Evolutionary conservation across 1,140 invertebrate species (phyloP), one percentile per base, ranked within the genome.

Genomic region (Habropoda laboriosa): DNA sequence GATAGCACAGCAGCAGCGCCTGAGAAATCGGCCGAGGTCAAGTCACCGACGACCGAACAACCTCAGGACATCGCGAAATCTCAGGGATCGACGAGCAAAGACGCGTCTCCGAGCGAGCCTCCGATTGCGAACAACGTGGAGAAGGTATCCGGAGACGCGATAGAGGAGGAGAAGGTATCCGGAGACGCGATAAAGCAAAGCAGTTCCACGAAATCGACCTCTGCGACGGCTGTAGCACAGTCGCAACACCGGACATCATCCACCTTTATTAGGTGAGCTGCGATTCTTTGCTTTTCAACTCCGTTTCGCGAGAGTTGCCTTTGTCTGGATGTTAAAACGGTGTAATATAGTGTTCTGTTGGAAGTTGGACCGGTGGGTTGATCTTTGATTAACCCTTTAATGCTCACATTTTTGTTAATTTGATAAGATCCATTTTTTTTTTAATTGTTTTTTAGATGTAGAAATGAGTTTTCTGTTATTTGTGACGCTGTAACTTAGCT

Each of bases 191-290:
- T 64, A 18, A 85, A 63, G 42, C 73, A 75, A 60, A 75, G 73
- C 60, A 87, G 85, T 55, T 89, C 88, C n/a, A 88, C 89, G 24
- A 91, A 91, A 61, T 72, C 83, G 10, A 74, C 82, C 61, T 87
- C 85, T 49, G 68, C 82, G n/a, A 82, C 83, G 40, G 68, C 77
- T 71, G 78, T 86, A 30, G 85, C 82, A 61, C 89, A 90, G 61
- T 89, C 89, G 60, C 86, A 88, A 32, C 85, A 87, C 78, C 87
- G 88, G 35, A 5, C 82, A 70, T 40, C 85, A 30, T 77, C 86
- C 16, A 87, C 90, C 30, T 92, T 91, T 71, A 92, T 92, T 71
- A 92, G 90, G 91, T 92, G 61, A 55, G 45, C 18, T 42, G 35
- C 42, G 7, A 1, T 35, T 42, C 7, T 67, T 27, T 53, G 21